Percentiles rank a stretch among this genome's conserved stretches.
phyloP scores from a whole-genome alignment of 2,888 invertebrate genomes.

The Dasypogon diadema region DNA sequence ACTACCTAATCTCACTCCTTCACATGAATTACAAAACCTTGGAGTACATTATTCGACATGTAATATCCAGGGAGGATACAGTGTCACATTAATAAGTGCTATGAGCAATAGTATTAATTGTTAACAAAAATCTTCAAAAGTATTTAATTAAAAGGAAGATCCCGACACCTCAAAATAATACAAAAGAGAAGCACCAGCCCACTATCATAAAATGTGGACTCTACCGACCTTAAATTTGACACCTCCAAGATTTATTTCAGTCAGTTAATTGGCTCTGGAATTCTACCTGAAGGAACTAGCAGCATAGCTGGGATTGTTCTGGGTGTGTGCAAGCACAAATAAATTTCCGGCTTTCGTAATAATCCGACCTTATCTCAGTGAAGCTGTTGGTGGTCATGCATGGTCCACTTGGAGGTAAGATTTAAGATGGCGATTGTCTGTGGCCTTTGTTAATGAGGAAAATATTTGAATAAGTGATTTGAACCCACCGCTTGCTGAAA shows the following conservation, averaged over 20 bases:
- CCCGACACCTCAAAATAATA: not conserved
- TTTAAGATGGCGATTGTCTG: constrained; percentile 23
- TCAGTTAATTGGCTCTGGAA: constrained; percentile 33
- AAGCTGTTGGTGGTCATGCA: constrained; percentile 18
- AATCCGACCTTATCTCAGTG: not conserved
- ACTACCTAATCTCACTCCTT: no score
- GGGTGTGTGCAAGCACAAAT: constrained; percentile 11
- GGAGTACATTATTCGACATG: no score
- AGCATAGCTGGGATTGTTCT: not conserved
- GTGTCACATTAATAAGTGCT: no score
- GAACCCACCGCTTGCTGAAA: no score
- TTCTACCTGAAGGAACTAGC: constrained; percentile 18
- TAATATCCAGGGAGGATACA: no score
- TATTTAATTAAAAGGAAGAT: no score
- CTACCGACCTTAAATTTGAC: constrained; percentile 23
- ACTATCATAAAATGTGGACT: not conserved
- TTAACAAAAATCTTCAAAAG: no score
- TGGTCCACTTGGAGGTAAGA: not conserved
- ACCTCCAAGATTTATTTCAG: constrained; percentile 34
- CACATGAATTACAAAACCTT: no score
- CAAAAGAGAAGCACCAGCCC: constrained; percentile 17
- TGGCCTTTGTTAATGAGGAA: not conserved
- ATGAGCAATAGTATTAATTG: no score
- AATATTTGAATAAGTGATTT: not conserved
- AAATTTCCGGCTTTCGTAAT: not conserved